Conservation (phyloP, 2,888 invertebrate species). For the Oscheius myriophilus region DNA sequence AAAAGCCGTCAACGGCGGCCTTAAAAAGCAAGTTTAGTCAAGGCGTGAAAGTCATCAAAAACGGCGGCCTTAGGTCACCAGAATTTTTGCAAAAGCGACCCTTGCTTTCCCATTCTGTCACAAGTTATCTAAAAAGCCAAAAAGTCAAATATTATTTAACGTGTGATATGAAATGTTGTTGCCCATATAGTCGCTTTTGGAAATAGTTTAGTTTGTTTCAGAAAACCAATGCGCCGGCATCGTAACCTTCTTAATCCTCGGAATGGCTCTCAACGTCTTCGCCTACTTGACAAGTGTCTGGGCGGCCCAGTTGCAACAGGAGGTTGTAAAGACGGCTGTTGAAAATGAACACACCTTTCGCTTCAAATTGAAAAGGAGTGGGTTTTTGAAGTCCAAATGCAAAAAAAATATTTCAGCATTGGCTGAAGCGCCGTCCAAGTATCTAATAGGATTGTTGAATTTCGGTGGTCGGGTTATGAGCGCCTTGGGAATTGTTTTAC, state of each 20-base stretch:
- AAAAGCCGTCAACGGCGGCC: too few relatives aligned
- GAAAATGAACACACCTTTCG: slow-evolving; percentile 46
- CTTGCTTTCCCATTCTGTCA: too few relatives aligned
- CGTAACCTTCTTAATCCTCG: slow-evolving; percentile 45
- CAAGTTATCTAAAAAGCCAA: too few relatives aligned
- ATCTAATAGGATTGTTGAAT: slow-evolving; percentile 54
- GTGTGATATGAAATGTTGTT: not conserved
- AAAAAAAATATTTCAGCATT: slow-evolving; percentile 36
- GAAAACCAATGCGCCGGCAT: slow-evolving; percentile 57
- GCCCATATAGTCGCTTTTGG: not conserved
- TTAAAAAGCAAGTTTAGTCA: too few relatives aligned
- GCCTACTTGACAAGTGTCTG: slow-evolving; percentile 53
- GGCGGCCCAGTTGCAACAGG: slow-evolving; percentile 57
- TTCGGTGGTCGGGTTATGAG: slow-evolving; percentile 54
- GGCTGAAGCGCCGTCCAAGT: slow-evolving; percentile 53
- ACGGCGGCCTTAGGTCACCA: too few relatives aligned
- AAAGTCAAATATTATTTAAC: not conserved
- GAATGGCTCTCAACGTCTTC: slow-evolving; percentile 42
- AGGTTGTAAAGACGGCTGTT: slow-evolving; percentile 56
- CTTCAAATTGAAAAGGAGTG: slow-evolving; percentile 51
- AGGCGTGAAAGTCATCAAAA: too few relatives aligned
- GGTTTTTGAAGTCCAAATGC: not conserved
- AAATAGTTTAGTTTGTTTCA: too few relatives aligned
- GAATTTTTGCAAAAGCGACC: too few relatives aligned
- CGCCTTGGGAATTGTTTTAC: slow-evolving; percentile 59